Evolutionary conservation across 2,888 invertebrate species (phyloP).

Genomic region (Leptarthrus brevirostris): DNA sequence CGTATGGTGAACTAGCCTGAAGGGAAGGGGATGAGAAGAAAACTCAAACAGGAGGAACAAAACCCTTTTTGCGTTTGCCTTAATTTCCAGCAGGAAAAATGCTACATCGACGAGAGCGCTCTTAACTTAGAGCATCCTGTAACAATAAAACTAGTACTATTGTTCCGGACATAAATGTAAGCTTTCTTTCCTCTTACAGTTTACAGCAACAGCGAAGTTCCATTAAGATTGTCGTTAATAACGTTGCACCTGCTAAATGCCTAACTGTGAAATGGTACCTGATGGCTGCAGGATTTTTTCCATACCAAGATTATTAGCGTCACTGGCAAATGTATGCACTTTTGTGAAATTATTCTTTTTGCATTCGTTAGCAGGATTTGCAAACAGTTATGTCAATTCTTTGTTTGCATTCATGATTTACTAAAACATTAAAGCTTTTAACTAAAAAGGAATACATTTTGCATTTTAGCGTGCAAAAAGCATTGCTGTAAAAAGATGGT

Average conservation of each 20-base stretch:
- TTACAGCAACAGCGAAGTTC: slow-evolving; percentile 29
- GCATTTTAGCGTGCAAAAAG: too few species aligned
- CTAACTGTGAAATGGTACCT: neutral
- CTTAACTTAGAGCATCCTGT: neutral
- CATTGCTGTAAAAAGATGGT: too few species aligned
- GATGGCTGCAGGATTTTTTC: neutral
- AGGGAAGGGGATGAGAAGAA: neutral
- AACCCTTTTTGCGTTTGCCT: slow-evolving; percentile 11
- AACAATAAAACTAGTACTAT: slow-evolving; percentile 26
- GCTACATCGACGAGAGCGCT: neutral
- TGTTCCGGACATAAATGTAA: slow-evolving; percentile 4
- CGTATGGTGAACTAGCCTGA: neutral
- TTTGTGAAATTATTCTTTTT: neutral
- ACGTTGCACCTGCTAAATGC: slow-evolving; percentile 34
- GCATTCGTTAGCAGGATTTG: neutral
- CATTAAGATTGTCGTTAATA: slow-evolving; percentile 32
- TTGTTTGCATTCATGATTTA: too few species aligned
- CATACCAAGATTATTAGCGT: neutral
- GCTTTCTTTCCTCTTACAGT: slow-evolving; percentile 28
- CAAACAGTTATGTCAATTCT: too few species aligned
- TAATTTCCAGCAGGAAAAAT: slow-evolving; percentile 17
- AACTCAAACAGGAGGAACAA: too few species aligned
- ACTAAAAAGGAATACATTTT: too few species aligned
- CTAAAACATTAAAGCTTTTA: too few species aligned
- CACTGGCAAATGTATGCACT: neutral